Conservation (phyloP, 2,797 vertebrate genomes). For the Sebastes ruberrimus region DNA sequence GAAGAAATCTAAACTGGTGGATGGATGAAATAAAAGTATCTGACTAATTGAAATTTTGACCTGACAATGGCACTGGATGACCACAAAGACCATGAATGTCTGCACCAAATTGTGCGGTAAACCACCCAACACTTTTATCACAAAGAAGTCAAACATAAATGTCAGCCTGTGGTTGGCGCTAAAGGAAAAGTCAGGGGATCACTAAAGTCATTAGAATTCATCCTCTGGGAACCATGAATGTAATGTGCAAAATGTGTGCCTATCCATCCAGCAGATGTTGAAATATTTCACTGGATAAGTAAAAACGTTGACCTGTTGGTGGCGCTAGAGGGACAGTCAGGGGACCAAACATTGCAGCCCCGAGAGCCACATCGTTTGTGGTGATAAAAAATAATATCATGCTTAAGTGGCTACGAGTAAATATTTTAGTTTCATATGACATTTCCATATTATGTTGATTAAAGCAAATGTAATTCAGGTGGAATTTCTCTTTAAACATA, state of each 20-base stretch:
- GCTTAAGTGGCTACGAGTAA: too few species aligned
- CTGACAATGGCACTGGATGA: neutral
- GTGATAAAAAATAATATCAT: neutral
- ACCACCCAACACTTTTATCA: neutral
- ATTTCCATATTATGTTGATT: neutral
- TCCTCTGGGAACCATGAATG: neutral
- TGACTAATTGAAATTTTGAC: neutral
- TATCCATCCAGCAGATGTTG: neutral
- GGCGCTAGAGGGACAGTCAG: too few species aligned
- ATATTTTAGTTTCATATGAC: neutral
- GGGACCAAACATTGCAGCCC: neutral
- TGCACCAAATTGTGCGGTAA: neutral
- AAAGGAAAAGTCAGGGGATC: neutral
- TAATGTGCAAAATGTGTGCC: neutral
- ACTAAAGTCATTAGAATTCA: neutral
- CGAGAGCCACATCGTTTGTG: neutral
- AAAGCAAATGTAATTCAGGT: neutral
- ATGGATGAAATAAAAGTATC: neutral
- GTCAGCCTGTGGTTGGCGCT: neutral
- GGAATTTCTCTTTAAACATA: neutral
- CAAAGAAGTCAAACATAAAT: neutral
- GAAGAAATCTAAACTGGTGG: neutral
- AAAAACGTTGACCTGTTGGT: neutral
- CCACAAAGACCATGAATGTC: neutral
- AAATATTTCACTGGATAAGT: neutral